Base-by-base conservation (phyloP, 2,113 vertebrate species). In the Gadus macrocephalus region DNA sequence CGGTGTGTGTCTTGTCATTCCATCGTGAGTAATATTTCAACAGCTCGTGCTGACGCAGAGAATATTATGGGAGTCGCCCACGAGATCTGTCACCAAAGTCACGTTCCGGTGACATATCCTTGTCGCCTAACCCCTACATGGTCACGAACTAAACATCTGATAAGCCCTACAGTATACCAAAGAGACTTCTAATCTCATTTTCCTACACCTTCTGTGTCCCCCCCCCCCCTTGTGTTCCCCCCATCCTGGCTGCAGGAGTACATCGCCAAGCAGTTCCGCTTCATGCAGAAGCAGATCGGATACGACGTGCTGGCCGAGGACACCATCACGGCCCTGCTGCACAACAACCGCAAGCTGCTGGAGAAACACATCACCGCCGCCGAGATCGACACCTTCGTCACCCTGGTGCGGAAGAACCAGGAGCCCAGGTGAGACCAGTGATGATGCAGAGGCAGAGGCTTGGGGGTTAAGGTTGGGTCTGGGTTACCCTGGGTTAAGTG, bases 281-380 rank as follows among this genome's bases (percentile, higher is more conserved):
- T 99, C 89, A 99, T 99, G 97, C 97, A 99, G 88, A 99, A 99
- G 83, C 97, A 99, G 88, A 99, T 99, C n/a, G 97, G 97, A 72
- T 99, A 99, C 0, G 97, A 99, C 0, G 97, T 99, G 25, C 67
- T 99, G 90, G 97, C 97, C 0, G 97, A 99, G 86, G 97, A 99
- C 90, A 99, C 97, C 0, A 99, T 99, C 76, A 99, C 97, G 0
- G 97, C 97, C 5, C 90, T 99, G 66, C 92, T 99, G 11, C 97
- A 99, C 66, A 99, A 99, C 80, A 99, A 99, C 72, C 92, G 97
- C 56, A 99, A 99, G 78, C 93, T 99, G 73, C 78, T 99, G 78
- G 97, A 99, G 82, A 99, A 99, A 82, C 97, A 99, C 82, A 99
- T 99, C 87, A 99, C 97, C 0, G 96, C 96, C 0, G 97, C 97